phyloP scores from a whole-genome alignment of 2,888 invertebrate species.

The Callinectes sapidus region DNA sequence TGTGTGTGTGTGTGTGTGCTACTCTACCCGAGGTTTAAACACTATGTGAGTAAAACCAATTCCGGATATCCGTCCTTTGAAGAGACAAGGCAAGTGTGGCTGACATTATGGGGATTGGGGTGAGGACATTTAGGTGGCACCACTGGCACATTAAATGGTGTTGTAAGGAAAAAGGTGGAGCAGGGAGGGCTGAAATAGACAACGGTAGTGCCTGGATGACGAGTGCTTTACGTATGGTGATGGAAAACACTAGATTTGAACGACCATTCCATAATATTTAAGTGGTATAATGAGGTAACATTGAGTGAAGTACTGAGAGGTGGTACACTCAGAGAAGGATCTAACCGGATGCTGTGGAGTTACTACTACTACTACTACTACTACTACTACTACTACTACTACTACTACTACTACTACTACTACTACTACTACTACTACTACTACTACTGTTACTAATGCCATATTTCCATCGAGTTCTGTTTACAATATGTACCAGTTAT shows the following conservation, averaged over 20 bases:
- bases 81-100: too few species aligned
- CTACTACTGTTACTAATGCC: neutral
- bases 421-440: constrained; percentile 10
- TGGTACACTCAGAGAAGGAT: neutral
- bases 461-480: neutral
- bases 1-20: constrained; percentile 12
- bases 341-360: neutral
- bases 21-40: neutral
- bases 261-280: too few species aligned
- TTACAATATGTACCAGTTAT: neutral
- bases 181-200: too few species aligned
- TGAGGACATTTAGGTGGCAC: too few species aligned
- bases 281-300: neutral
- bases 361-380: neutral
- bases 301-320: neutral
- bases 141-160: neutral
- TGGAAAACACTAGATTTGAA: too few species aligned
- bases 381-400: neutral
- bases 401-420: constrained; percentile 13
- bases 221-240: too few species aligned
- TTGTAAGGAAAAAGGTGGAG: neutral
- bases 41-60: neutral
- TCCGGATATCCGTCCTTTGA: neutral
- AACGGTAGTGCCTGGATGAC: too few species aligned
- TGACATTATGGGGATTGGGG: too few species aligned